Percentiles rank a stretch among this genome's conserved stretches.
Evolutionary conservation across 2,113 vertebrate genomes (phyloP).

Genomic region (Phoenicopterus ruber): DNA sequence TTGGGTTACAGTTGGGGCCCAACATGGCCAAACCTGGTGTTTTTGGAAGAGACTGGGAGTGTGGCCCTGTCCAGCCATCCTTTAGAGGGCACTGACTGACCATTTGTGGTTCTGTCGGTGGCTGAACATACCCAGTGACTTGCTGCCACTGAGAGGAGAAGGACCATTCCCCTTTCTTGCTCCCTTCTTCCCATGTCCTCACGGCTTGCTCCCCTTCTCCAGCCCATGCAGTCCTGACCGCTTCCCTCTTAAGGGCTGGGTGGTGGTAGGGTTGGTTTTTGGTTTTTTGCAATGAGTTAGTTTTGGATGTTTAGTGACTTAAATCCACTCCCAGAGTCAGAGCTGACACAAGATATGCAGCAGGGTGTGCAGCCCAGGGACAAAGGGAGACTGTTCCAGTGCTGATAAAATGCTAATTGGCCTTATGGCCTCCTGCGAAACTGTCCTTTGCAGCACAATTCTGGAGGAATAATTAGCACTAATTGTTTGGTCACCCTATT

Average conservation of each 20-base stretch:
- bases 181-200: neutral
- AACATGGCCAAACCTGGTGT: neutral
- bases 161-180: neutral
- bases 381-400: neutral
- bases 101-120: neutral
- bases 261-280: neutral
- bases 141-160: neutral
- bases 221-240: neutral
- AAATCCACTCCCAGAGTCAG: neutral
- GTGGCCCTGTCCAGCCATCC: neutral
- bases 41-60: neutral
- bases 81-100: constrained; percentile 47
- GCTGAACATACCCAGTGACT: neutral
- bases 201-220: neutral
- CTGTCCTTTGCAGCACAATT: neutral
- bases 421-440: neutral
- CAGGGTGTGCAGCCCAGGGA: neutral
- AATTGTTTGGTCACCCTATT: neutral
- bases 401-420: neutral
- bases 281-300: neutral
- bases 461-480: neutral
- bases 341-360: neutral
- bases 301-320: neutral
- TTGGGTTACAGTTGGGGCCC: neutral
- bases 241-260: neutral